Evolutionary conservation across 2,888 invertebrate genomes (phyloP), one percentile per base, ranked within the genome.

Genomic region (Embidobia sp.): DNA sequence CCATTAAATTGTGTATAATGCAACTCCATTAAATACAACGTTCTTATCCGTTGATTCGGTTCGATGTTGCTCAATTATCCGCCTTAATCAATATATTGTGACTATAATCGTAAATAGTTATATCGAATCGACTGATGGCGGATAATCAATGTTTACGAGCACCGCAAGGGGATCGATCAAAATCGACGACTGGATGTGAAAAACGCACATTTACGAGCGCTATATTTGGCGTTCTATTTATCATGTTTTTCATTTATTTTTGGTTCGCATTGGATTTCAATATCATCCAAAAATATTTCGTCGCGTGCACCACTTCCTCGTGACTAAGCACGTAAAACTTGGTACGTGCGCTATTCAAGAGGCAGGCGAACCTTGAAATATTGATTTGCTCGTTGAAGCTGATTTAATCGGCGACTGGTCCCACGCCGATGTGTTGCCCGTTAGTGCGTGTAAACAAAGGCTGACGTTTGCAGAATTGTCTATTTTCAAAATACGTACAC

Each of bases 331-430:
- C 66, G 70, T 35, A 61, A 72, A 70, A 72, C 61, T 48, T 53
- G 7, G 73, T 66, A 61, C 61, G 49, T 64, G 59, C n/a, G 64
- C 46, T 77, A 51, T 48, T 64, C 70, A 63, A 51, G 77, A 78
- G 59, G 79, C 81, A 80, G 81, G 78, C 77, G 79, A 85, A 83
- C 85, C 86, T 86, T 85, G 85, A 84, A 86, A 85, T 85, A 87
- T 87, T 83, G 86, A 87, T 86, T 82, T 84, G 82, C 80, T 84
- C 85, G 83, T 81, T 82, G 84, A 81, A 82, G 86, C 84, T 85
- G 85, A 86, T 85, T 85, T 85, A 86, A 87, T 87, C 83, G 81
- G 64, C 77, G 78, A 35, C 70, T 74, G 80, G 79, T 83, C 75
- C 79, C 48, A 63, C 75, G 67, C 40, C 69, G 63, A 77, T 57